Base-by-base conservation (phyloP, 2,797 vertebrate genomes). In the Sarcoramphus papa region DNA sequence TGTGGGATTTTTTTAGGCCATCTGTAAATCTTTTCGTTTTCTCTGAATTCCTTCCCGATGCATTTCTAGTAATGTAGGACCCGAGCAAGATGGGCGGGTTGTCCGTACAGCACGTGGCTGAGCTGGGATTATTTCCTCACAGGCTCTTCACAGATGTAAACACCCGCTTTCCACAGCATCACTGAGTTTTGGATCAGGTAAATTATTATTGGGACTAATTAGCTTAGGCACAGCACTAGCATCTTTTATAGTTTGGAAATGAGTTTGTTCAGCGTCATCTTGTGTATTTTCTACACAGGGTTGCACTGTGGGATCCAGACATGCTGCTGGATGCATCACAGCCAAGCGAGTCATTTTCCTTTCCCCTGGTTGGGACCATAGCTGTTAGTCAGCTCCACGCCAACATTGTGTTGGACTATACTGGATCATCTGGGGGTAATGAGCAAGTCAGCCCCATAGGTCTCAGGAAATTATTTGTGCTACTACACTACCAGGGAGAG, bases 51-150 rank as follows among this genome's bases (percentile, higher is more conserved):
- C 43, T 88, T 95, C 53, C 47, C 0, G 0, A 51, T 45, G 41
- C 31, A 51, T 88, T 97, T 95, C 73, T 90, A 93, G 91, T 89
- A 94, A 95, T 40, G 57, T 37, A 33, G 57, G 67, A 72, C 75
- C 47, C 0, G 1, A 78, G 57, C 2, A 1, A 78, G 51, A 56
- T 11, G 47, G 45, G 23, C 0, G 0, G 12, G 12, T 54, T 90
- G 64, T 90, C 30, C 33, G 53, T 84, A 3, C 25, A 70, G 69
- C 0, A 0, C 4, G 1, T 8, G 40, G 41, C 77, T 65, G 43
- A 69, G 35, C 30, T 65, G 79, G 54, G 50, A 41, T 25, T 68
- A 28, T 88, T 85, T 91, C 65, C 69, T 81, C 30, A 24, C 0
- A 0, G 43, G 16, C 27, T 75, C 59, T 75, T 57, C 56, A 28